Evolutionary conservation across 64 coral and sea anemone species (phyloP), one percentile per base, ranked within the genome.

Genomic region (Montipora sp.): DNA sequence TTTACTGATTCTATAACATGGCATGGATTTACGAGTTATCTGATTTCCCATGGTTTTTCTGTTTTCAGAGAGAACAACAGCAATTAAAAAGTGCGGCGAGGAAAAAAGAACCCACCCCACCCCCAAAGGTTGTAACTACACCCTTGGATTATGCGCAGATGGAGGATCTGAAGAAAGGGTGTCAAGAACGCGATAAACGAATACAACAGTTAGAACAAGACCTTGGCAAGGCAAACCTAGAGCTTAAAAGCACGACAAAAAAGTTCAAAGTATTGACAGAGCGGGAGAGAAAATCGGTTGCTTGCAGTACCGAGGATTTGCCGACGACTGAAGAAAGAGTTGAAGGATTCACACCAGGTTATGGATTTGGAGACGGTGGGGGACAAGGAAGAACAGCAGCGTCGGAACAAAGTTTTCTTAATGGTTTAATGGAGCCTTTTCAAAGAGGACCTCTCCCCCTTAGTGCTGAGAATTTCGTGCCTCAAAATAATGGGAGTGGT

Each of bases 1-100:
- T 36, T 36, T 36, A 36, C 36, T 0, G 36, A 1, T 36, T 36
- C 36, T 1, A 1, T 36, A 36, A 36, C 36, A 36, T 36, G 36
- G 36, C 36, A 36, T 36, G 36, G 36, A 36, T 1, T 1, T 2
- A 36, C 1, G 36, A 57, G 53, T 11, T 57, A 57, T 11, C 53
- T 8, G 18, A 44, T 50, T 36, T 23, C 2, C 14, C 24, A 1
- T 58, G 12, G 4, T 65, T 20, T 27, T 47, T 19, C 1, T 72
- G 16, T 61, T 81, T 22, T 73, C 5, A 98, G 96, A 77, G 88
- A 75, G 97, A 98, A 48, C 94, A 96, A 81, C 78, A 96, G 65
- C 92, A 93, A 12, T 83, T 96, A 10, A 93, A 96, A 80, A 84
- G 73, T 75, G 88, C 80, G 19, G 70, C 78, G 18, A 76, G 48